Evolutionary conservation across 1,140 invertebrate species (phyloP).

Genomic region (Lerema accius): DNA sequence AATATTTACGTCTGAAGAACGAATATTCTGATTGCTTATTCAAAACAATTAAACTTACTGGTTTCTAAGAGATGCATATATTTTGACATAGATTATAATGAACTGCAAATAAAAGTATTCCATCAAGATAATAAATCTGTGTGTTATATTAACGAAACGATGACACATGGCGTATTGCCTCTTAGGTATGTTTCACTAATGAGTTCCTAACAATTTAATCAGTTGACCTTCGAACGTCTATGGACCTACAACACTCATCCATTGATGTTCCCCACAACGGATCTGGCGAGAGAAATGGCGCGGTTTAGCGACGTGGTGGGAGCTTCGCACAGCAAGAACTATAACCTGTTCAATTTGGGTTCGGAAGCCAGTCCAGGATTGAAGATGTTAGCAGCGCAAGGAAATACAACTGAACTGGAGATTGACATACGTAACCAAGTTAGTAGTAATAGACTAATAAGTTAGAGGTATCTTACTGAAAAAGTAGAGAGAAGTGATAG

Average conservation of each 20-base stretch:
- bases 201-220: slow-evolving; percentile 16
- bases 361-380: slow-evolving; percentile 93
- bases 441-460: no score
- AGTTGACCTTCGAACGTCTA: slow-evolving; percentile 96
- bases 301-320: slow-evolving; percentile 99
- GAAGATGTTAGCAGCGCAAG: slow-evolving; percentile 96
- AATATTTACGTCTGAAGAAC: no score
- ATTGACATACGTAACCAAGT: slow-evolving; percentile 94
- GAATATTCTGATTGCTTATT: no score
- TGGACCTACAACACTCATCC: slow-evolving; percentile 99
- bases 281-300: slow-evolving; percentile 87
- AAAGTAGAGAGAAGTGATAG: no score
- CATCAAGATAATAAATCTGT: no score
- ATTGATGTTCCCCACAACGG: slow-evolving; percentile 91
- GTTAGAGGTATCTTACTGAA: no score
- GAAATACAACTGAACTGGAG: slow-evolving; percentile 94
- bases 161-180: no score
- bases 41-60: no score
- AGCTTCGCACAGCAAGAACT: slow-evolving; percentile 95
- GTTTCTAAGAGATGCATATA: no score
- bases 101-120: no score
- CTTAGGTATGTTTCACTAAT: slow-evolving; percentile 3
- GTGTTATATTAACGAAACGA: no score
- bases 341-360: slow-evolving; percentile 94
- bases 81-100: no score